Evolutionary conservation across 1,140 invertebrate species (phyloP).

Genomic region (Zaprionus ghesquierei): DNA sequence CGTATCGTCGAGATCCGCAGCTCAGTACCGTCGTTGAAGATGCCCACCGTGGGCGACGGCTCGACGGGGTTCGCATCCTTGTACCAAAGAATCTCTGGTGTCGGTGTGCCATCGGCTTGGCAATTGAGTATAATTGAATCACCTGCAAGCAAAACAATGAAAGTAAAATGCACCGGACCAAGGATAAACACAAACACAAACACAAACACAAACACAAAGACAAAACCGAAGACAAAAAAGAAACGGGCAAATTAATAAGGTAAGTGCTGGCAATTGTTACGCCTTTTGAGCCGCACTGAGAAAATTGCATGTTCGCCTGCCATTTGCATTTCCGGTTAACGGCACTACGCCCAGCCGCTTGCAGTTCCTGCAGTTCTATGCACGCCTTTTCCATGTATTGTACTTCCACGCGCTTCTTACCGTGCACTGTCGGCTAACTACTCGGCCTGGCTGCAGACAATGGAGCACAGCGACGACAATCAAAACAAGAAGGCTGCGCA

Average conservation of each 20-base stretch:
- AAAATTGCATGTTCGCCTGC: slow-evolving; percentile 24
- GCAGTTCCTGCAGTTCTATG: not conserved
- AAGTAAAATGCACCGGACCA: slow-evolving; percentile 15
- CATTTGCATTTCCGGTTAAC: slow-evolving; percentile 29
- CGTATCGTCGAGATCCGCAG: slow-evolving; percentile 94
- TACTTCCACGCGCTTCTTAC: not conserved
- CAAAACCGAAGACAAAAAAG: slow-evolving; percentile 31
- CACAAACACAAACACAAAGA: too few species aligned
- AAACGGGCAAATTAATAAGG: slow-evolving; percentile 65
- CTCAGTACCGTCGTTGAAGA: slow-evolving; percentile 95
- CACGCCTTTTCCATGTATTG: too few species aligned
- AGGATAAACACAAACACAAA: not conserved
- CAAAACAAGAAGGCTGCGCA: not conserved
- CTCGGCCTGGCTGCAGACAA: slow-evolving; percentile 54
- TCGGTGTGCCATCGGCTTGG: slow-evolving; percentile 95
- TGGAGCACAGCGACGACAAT: slow-evolving; percentile 39
- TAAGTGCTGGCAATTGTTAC: slow-evolving; percentile 68
- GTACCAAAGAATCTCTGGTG: slow-evolving; percentile 95
- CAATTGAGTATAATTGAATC: slow-evolving; percentile 97
- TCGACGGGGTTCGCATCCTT: slow-evolving; percentile 95
- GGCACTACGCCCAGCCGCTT: slow-evolving; percentile 17
- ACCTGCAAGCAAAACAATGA: slow-evolving; percentile 84
- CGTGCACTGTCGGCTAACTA: slow-evolving; percentile 18
- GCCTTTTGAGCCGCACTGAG: slow-evolving; percentile 31
- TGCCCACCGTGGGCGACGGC: slow-evolving; percentile 91